Base-by-base conservation (phyloP, 2,888 invertebrate species). In the Carabus problematicus region DNA sequence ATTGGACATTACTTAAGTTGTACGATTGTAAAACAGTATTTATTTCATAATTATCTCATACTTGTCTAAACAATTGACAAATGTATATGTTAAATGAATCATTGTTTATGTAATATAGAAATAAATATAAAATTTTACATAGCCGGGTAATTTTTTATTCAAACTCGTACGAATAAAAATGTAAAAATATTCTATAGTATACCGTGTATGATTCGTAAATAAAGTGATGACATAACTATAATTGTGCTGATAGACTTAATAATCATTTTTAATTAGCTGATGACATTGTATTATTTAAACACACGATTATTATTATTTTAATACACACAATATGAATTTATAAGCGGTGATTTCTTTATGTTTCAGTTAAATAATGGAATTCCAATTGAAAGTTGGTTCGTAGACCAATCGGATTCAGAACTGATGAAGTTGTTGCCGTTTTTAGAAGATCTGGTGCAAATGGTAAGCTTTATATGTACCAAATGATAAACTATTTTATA, bases 321-420 rank as follows among this genome's bases (percentile, higher is more conserved):
- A 42, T 45, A 12, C 7, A 12, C 14, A 3, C 7, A 12, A 29
- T 29, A 29, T 29, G 2, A 6, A 29, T 29, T 29, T 29, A 2
- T 29, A 6, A 29, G 6, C 6, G 2, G 29, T 29, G 29, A 62
- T 71, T 73, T 66, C 69, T 71, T 74, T 77, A 73, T 72, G 72
- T 84, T 84, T 71, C 86, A 95, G 90, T 82, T 97, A 70, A 95
- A 96, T 82, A 97, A 97, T 83, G 97, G 97, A 29, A 97, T 97
- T 74, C 97, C 97, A 0, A 97, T 98, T 74, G 96, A 96, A 84
- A 95, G 95, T 81, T 97, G 97, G 97, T 98, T 97, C 82, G 90
- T 93, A 74, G 96, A 97, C 83, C 88, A 91, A 77, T 88, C 87
- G 62, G 97, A 97, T 83, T 89, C 89, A 43, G 97, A 97, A 79